These are phyloP conservation scores for Enteromius anoplus DNA, from an alignment of 2,797 vertebrate species.

Conservation along the genomic window DNA sequence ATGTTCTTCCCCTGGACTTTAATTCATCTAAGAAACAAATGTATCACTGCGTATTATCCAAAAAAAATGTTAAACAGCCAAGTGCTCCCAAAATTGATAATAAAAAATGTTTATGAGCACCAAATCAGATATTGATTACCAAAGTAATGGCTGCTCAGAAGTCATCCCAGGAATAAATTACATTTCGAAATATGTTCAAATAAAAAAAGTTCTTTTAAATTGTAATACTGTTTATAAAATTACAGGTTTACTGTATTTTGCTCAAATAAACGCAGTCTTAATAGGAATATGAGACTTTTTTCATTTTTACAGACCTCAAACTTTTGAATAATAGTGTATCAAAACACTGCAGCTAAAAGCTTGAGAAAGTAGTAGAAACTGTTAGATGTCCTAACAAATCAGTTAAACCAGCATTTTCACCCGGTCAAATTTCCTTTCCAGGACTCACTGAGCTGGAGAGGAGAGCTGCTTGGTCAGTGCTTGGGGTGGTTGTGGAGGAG, in stretches of 20 bases:
- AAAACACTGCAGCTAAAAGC: neutral
- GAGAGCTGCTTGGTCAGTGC: conserved; percentile 65
- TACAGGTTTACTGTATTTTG: neutral
- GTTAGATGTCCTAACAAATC: neutral
- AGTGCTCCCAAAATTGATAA: neutral
- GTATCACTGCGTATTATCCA: neutral
- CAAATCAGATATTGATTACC: neutral
- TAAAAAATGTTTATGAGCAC: neutral
- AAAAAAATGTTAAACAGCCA: neutral
- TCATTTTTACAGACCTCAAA: neutral
- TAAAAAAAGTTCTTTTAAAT: neutral
- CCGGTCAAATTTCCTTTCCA: neutral
- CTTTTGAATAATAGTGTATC: neutral
- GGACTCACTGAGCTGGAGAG: conserved; percentile 34
- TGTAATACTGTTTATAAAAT: neutral
- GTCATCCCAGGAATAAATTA: neutral
- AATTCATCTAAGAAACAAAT: neutral
- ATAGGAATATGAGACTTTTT: neutral
- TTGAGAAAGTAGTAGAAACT: neutral
- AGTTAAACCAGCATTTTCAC: neutral
- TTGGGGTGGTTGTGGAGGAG: conserved; percentile 77
- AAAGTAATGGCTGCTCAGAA: neutral
- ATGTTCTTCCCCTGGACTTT: neutral
- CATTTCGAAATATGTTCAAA: conserved; percentile 3
- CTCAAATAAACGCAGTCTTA: neutral